phyloP scores from a whole-genome alignment of 2,113 vertebrate species.

The Percopsis transmontana region DNA sequence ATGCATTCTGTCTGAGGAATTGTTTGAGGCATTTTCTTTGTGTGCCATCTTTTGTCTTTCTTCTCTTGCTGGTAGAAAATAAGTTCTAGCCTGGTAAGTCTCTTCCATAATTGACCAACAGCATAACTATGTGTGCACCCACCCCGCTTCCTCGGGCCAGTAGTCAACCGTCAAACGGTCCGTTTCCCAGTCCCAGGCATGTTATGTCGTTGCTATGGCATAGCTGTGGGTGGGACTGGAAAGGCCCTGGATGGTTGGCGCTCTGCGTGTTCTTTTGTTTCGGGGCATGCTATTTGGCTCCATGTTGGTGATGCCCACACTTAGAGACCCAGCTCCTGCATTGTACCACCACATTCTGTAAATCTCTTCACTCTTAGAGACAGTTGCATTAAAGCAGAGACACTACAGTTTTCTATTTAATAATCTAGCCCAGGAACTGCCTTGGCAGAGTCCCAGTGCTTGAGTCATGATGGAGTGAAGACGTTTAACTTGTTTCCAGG shows the following conservation, averaged over 20 bases:
- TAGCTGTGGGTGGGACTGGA: slow-evolving; percentile 32
- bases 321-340: not conserved
- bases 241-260: slow-evolving; percentile 56
- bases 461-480: slow-evolving; percentile 54
- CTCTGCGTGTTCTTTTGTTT: slow-evolving; percentile 26
- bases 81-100: slow-evolving; percentile 92
- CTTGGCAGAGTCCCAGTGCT: not conserved
- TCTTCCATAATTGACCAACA: not conserved
- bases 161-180: slow-evolving; percentile 64
- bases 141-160: not conserved
- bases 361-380: slow-evolving; percentile 68
- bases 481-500: slow-evolving; percentile 28
- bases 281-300: slow-evolving; percentile 43
- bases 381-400: not conserved
- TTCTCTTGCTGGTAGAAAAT: slow-evolving; percentile 92
- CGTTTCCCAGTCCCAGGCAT: slow-evolving; percentile 75
- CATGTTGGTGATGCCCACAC: slow-evolving; percentile 4
- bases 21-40: slow-evolving; percentile 62
- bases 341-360: not conserved
- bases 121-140: too few species aligned
- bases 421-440: not conserved
- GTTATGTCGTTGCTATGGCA: too few species aligned
- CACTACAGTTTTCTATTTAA: not conserved
- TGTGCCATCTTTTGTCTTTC: slow-evolving; percentile 72
- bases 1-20: slow-evolving; percentile 47